phyloP scores from a whole-genome alignment of 2,797 vertebrate species.

The Pangasius djambal region DNA sequence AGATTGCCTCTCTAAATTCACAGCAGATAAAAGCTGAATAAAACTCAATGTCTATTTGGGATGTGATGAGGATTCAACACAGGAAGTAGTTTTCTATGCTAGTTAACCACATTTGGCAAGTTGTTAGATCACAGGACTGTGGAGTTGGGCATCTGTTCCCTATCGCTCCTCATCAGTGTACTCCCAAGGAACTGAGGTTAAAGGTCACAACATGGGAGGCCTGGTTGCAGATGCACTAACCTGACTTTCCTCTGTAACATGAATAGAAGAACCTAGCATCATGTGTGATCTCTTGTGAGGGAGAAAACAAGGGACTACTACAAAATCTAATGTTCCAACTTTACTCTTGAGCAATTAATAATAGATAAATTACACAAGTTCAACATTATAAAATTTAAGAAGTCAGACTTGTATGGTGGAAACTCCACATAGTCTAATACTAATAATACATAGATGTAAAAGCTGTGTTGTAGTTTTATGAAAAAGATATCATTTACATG shows the following conservation, averaged over 20 bases:
- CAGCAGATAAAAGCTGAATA: neutral
- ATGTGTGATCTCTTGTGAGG: neutral
- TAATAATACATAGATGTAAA: neutral
- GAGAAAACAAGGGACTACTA: neutral
- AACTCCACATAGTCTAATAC: neutral
- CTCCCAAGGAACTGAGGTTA: constrained; percentile 68
- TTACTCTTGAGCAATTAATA: neutral
- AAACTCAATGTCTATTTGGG: neutral
- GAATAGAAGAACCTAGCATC: neutral
- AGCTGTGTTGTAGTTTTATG: neutral
- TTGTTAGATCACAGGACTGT: constrained; percentile 64
- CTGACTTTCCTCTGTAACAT: neutral
- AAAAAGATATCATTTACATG: neutral
- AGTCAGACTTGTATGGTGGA: neutral
- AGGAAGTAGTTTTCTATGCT: constrained; percentile 62
- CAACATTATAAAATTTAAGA: too few relatives aligned
- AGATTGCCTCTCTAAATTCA: neutral
- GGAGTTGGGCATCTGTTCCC: constrained; percentile 73
- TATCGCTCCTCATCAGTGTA: constrained; percentile 72
- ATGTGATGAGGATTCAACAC: constrained; percentile 15
- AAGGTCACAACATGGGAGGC: constrained; percentile 65
- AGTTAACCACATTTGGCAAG: constrained; percentile 73
- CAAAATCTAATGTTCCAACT: neutral
- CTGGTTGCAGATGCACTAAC: constrained; percentile 2
- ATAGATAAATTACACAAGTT: neutral